Percentiles rank a stretch among this genome's conserved stretches.
These are phyloP conservation scores for Epinephelus coioides DNA, from an alignment of 2,797 vertebrate species.

Conservation along the genomic window DNA sequence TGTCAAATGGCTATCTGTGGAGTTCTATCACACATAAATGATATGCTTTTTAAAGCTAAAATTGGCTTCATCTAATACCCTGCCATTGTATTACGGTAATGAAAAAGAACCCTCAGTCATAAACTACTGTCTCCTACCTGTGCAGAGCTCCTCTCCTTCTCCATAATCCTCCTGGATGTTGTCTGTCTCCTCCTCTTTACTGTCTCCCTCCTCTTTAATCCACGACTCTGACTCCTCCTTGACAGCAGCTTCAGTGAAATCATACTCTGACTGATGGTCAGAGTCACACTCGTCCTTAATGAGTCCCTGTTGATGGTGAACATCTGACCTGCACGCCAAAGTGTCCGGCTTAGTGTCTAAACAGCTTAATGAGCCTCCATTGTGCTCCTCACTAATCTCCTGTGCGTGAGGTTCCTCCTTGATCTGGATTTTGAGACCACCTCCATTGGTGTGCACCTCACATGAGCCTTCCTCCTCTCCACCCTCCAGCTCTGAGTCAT, in stretches of 20 bases:
- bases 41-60: no score
- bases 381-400: constrained; percentile 64
- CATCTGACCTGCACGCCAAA: constrained; percentile 39
- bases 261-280: constrained; percentile 33
- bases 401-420: constrained; percentile 76
- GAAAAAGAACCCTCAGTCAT: no score
- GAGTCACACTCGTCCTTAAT: constrained; percentile 72
- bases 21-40: not conserved
- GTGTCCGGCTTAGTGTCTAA: constrained; percentile 42
- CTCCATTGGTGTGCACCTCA: constrained; percentile 38
- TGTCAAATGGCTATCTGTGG: not conserved
- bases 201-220: constrained; percentile 71
- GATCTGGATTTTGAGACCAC: constrained; percentile 58
- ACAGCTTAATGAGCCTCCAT: constrained; percentile 15
- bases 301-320: constrained; percentile 14
- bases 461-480: constrained; percentile 6
- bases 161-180: constrained; percentile 22
- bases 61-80: no score
- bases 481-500: constrained; percentile 11
- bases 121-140: constrained; percentile 52
- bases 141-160: constrained; percentile 26
- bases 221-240: constrained; percentile 65
- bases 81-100: no score
- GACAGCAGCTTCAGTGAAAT: constrained; percentile 43
- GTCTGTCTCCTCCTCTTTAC: constrained; percentile 48